A percentile compares a stretch with the other conserved stretches of the same genome.
phyloP scores from a whole-genome alignment of 2,113 vertebrate genomes.

The Carollia perspicillata region DNA sequence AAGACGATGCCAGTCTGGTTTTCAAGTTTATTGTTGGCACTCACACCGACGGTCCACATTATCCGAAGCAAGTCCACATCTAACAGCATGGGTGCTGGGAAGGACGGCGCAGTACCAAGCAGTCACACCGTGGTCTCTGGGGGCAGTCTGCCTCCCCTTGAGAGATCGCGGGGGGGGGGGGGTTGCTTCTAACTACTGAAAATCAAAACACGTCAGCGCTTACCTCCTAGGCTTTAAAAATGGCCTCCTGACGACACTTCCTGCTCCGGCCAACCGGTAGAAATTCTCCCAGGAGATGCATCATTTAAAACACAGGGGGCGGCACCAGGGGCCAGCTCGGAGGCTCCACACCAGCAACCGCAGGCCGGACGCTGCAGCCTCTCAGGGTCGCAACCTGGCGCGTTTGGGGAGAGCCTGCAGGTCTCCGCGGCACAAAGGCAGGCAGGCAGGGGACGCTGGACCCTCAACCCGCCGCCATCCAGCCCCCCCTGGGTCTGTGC shows the following conservation, averaged over 20 bases:
- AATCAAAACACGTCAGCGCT: not conserved
- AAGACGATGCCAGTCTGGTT: constrained; percentile 67
- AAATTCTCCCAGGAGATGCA: not conserved
- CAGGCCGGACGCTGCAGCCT: not conserved
- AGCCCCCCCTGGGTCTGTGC: not conserved
- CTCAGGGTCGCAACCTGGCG: not conserved
- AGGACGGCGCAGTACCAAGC: fast-evolving
- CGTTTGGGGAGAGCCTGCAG: not conserved
- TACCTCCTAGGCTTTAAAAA: constrained; percentile 71
- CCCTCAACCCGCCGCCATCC: not conserved
- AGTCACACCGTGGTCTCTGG: not conserved
- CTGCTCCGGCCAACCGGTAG: constrained; percentile 54
- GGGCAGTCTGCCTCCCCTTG: too few species aligned
- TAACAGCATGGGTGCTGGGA: not conserved
- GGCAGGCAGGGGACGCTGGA: not conserved
- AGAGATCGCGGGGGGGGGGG: not conserved
- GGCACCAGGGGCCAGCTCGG: not conserved
- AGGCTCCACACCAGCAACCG: not conserved
- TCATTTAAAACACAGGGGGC: constrained; percentile 46
- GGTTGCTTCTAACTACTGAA: not conserved
- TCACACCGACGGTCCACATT: not conserved
- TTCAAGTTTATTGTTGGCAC: constrained; percentile 61
- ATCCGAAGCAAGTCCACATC: not conserved
- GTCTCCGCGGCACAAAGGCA: not conserved
- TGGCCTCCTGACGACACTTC: constrained; percentile 76